A percentile compares a stretch with the other conserved stretches of the same genome.
These are phyloP conservation scores for Athalia rosae DNA, from an alignment of 2,888 invertebrate genomes.

Conservation along the genomic window DNA sequence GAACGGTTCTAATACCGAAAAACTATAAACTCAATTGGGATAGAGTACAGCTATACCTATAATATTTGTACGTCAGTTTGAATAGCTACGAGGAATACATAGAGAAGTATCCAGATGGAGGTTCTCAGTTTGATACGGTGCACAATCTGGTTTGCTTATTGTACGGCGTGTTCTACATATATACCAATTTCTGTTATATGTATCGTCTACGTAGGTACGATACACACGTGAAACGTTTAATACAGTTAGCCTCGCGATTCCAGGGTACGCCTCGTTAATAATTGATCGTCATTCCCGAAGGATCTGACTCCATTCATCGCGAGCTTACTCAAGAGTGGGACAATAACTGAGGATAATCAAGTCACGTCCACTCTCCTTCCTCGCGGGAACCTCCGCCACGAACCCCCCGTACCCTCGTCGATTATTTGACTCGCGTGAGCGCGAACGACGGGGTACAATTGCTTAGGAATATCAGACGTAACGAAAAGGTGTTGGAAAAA, in stretches of 20 bases:
- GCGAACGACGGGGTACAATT: background rate
- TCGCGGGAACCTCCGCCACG: constrained; percentile 9
- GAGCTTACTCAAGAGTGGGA: constrained; percentile 39
- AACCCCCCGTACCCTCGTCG: constrained; percentile 26
- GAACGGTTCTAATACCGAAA: too few species aligned
- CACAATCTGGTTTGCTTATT: too few species aligned
- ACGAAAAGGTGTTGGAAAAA: background rate
- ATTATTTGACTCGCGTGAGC: constrained; percentile 29
- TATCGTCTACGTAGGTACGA: background rate
- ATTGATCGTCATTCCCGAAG: constrained; percentile 27
- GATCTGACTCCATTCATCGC: constrained; percentile 39
- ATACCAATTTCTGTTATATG: background rate
- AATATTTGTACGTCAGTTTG: too few species aligned
- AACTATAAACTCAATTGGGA: too few species aligned
- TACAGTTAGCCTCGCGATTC: constrained; percentile 25
- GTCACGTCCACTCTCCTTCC: constrained; percentile 31
- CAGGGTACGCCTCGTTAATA: constrained; percentile 32
- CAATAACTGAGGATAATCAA: constrained; percentile 41
- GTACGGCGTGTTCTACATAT: too few species aligned
- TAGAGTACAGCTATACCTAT: too few species aligned
- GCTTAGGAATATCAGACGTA: background rate
- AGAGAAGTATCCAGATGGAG: too few species aligned
- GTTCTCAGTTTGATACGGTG: too few species aligned
- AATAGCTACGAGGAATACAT: too few species aligned
- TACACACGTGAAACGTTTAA: constrained; percentile 13